A percentile compares a stretch with the other conserved stretches of the same genome.
These are phyloP conservation scores for Drosophila lacertosa DNA, from an alignment of 1,140 invertebrate genomes.

Conservation along the genomic window DNA sequence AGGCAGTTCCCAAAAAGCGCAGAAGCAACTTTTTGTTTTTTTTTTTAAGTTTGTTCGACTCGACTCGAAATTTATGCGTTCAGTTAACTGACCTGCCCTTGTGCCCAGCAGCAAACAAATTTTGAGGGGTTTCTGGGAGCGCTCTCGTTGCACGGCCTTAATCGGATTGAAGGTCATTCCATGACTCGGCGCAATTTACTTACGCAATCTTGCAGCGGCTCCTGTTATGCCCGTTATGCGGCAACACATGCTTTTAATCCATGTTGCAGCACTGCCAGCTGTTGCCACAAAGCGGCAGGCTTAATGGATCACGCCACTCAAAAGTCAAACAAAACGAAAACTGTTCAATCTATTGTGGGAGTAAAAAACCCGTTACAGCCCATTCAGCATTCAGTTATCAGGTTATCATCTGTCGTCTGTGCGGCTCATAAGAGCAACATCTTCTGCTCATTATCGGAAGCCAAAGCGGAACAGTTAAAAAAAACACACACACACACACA, in stretches of 20 bases:
- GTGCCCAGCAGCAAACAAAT: conserved; percentile 1
- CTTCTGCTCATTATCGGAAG: conserved; percentile 2
- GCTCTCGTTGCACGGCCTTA: not conserved
- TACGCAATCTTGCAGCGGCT: conserved; percentile 1
- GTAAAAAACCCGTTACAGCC: not conserved
- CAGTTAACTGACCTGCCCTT: conserved; percentile 29
- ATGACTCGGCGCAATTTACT: conserved; percentile 17
- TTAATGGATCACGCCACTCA: not conserved
- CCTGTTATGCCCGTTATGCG: not conserved
- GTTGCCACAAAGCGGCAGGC: not conserved
- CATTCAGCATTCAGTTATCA: too few species aligned
- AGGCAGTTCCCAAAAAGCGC: conserved; percentile 40
- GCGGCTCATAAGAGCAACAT: not conserved
- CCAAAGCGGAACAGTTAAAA: conserved; percentile 1
- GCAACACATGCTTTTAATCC: conserved; percentile 1
- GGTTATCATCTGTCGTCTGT: conserved; percentile 1
- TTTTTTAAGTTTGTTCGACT: too few species aligned
- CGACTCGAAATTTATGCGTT: conserved; percentile 9
- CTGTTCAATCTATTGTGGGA: not conserved
- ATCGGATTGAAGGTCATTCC: conserved; percentile 10
- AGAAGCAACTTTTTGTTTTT: too few species aligned
- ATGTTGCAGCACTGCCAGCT: conserved; percentile 4
- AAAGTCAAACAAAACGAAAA: not conserved
- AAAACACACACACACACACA: conserved; percentile 62
- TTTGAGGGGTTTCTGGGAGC: not conserved